Percentiles rank a stretch among this genome's conserved stretches.
Evolutionary conservation across 2,113 vertebrate species (phyloP).

Genomic region (Camarhynchus parvulus): DNA sequence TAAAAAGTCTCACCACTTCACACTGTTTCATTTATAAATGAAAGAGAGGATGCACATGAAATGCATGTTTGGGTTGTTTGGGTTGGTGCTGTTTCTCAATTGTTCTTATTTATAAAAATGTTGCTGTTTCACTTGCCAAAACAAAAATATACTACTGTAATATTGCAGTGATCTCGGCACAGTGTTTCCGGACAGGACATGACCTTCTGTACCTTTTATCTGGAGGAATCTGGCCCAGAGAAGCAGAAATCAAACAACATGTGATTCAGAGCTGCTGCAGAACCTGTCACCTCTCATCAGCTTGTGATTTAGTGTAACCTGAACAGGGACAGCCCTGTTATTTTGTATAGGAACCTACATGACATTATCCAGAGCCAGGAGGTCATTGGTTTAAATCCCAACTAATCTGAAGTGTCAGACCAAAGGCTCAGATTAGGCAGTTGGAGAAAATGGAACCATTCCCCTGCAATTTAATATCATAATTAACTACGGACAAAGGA

Average conservation of each 20-base stretch:
- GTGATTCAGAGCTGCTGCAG: constrained; percentile 53
- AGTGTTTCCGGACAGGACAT: constrained; percentile 13
- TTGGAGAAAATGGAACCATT: constrained; percentile 63
- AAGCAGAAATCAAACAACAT: constrained; percentile 60
- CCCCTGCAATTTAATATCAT: constrained; percentile 71
- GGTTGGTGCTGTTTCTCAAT: neutral
- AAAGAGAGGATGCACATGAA: neutral
- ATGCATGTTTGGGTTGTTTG: neutral
- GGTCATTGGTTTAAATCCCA: constrained; percentile 72
- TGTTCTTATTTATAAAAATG: neutral
- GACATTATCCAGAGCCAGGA: constrained; percentile 70
- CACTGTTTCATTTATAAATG: neutral
- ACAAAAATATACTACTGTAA: neutral
- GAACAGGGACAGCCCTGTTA: constrained; percentile 51
- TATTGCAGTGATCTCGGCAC: constrained; percentile 21
- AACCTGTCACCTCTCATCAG: constrained; percentile 60
- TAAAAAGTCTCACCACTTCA: neutral
- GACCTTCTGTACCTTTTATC: constrained; percentile 55
- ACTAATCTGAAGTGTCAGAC: constrained; percentile 74
- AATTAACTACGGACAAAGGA: constrained; percentile 66
- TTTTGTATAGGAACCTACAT: constrained; percentile 61
- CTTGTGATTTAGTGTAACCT: constrained; percentile 71
- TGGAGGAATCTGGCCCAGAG: constrained; percentile 48
- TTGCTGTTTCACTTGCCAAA: neutral
- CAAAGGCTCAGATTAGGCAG: constrained; percentile 71